phyloP scores from a whole-genome alignment of 1,140 invertebrate species.

The Drosophila asahinai region DNA sequence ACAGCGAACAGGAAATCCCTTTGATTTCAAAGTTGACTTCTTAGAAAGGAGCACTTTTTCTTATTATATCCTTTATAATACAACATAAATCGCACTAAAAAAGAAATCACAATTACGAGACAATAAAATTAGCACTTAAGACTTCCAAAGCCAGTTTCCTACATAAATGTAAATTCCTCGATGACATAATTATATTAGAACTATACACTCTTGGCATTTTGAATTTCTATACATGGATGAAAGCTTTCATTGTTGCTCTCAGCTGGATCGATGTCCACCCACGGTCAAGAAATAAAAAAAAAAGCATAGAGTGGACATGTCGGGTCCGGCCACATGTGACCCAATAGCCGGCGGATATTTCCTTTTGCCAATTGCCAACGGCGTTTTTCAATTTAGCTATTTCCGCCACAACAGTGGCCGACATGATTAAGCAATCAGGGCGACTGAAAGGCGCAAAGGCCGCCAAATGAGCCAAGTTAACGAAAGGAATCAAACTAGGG shows the following conservation, averaged over 20 bases:
- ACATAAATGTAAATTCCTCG: not conserved
- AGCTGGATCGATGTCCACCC: constrained; percentile 24
- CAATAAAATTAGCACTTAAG: too few species aligned
- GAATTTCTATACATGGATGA: constrained; percentile 18
- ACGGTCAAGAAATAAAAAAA: not conserved
- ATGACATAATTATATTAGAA: not conserved
- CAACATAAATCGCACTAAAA: too few species aligned
- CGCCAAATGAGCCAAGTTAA: constrained; percentile 42
- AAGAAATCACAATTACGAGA: too few species aligned
- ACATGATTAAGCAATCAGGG: constrained; percentile 79
- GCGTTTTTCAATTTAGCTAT: constrained; percentile 76
- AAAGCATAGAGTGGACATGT: constrained; percentile 10
- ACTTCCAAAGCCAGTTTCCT: too few species aligned
- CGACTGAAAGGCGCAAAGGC: constrained; percentile 60
- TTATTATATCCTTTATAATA: too few species aligned
- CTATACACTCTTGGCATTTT: constrained; percentile 1
- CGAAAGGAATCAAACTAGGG: constrained; percentile 17
- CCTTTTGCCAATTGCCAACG: constrained; percentile 61
- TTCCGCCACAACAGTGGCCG: constrained; percentile 64
- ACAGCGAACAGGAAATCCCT: constrained; percentile 7
- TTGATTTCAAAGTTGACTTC: not conserved
- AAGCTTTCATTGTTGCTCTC: constrained; percentile 50
- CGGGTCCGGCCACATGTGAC: constrained; percentile 39
- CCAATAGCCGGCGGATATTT: constrained; percentile 23
- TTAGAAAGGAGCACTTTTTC: not conserved